Percentiles rank a stretch among this genome's conserved stretches.
Evolutionary conservation across 2,888 invertebrate species (phyloP).

Genomic region (Chrysomela aeneicollis): DNA sequence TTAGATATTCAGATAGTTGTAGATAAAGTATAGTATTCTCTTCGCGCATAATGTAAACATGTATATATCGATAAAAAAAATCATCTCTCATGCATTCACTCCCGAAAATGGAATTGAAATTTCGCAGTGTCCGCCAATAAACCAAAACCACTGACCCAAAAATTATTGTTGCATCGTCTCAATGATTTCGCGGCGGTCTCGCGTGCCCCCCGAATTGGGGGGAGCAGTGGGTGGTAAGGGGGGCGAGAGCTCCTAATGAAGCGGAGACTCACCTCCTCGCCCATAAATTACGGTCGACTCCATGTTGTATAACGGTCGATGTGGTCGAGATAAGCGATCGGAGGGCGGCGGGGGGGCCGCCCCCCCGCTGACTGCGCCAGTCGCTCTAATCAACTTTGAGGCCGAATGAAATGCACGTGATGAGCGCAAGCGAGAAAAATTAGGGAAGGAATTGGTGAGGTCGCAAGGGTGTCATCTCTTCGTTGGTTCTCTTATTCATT

Average conservation of each 20-base stretch:
- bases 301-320: constrained; percentile 63
- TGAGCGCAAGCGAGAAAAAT: constrained; percentile 45
- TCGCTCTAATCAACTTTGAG: constrained; percentile 63
- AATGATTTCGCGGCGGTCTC: no score
- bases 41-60: no score
- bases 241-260: constrained; percentile 59
- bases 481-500: no score
- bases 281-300: constrained; percentile 63
- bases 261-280: constrained; percentile 63
- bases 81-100: no score
- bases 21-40: no score
- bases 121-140: no score
- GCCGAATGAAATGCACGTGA: constrained; percentile 60
- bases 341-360: constrained; percentile 59
- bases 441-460: constrained; percentile 28
- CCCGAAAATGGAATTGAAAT: no score
- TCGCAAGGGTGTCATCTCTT: background rate
- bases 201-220: constrained; percentile 20
- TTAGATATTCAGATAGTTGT: no score
- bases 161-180: no score
- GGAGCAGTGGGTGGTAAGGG: no score
- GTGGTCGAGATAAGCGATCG: constrained; percentile 63
- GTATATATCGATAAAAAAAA: no score
- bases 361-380: constrained; percentile 59
- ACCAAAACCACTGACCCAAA: no score